These are phyloP conservation scores for Neotoma lepida DNA, from an alignment of 2,113 vertebrate genomes.

Conservation along the genomic window DNA sequence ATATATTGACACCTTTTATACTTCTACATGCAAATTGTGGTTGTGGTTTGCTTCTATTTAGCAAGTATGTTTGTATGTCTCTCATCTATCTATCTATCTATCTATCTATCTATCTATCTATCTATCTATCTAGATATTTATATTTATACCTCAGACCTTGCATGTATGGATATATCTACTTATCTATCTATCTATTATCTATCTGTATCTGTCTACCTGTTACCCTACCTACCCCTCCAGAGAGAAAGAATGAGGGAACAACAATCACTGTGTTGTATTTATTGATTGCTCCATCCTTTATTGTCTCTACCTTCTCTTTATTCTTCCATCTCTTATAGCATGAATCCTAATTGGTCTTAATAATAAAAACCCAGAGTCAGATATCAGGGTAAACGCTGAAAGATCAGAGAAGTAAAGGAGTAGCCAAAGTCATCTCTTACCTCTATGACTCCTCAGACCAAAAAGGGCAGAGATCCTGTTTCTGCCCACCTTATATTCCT, in stretches of 20 bases:
- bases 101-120: neutral
- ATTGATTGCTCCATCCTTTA: conserved; percentile 4
- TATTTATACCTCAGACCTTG: neutral
- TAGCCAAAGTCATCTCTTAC: no score
- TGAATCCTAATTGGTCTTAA: no score
- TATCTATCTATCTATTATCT: neutral
- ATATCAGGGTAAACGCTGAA: no score
- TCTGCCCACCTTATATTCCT: no score
- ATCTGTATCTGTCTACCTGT: neutral
- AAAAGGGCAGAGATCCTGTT: no score
- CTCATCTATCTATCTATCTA: neutral
- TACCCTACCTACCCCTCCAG: neutral
- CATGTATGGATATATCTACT: neutral
- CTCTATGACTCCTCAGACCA: no score
- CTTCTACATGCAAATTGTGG: fast-evolving
- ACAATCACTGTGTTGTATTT: conserved; percentile 74
- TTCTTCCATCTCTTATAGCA: neutral
- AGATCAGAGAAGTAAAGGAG: no score
- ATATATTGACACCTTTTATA: neutral
- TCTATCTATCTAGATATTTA: neutral
- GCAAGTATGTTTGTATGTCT: neutral
- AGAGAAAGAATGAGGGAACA: conserved; percentile 3
- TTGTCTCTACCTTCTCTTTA: conserved; percentile 33
- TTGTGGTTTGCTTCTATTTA: conserved; percentile 43
- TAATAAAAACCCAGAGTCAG: no score